Base-by-base conservation (phyloP, 1,140 invertebrate species). In the Hypsibius dujardini region DNA sequence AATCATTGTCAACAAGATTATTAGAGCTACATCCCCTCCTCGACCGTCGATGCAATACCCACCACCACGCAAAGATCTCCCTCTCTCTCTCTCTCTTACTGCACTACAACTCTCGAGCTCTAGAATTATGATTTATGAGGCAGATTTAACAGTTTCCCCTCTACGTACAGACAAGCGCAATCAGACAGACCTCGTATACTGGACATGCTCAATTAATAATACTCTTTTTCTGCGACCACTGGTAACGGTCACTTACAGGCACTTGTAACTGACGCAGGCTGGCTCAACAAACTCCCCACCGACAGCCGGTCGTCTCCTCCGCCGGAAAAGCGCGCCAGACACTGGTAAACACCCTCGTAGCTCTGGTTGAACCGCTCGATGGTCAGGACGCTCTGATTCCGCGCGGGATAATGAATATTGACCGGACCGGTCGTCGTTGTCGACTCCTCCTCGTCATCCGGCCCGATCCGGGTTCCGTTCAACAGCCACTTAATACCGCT, bases 291-390 rank as follows among this genome's bases (percentile, higher is more conserved):
- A 67, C 62, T 67, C 12, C 3, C 42, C 62, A 3, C 7, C 3
- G 3, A 3, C 50, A 7, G 7, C n/a, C 7, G 7, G 3, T 7
- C 3, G 12, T 14, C 3, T 3, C 42, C 62, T 3, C 12, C 12
- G 3, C 45, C 12, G 42, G 12, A 3, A 3, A 67, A 67, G 3
- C 42, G 12, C 12, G 62, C 62, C 7, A 67, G 62, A 42, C 62
- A 67, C 62, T 67, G 62, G 62, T 67, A 67, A 67, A 67, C 62
- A 67, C 62, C 62, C 12, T 67, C 62, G 3, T 42, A 14, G 62
- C 62, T 67, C 7, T 42, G 7, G 62, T 67, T 7, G 62, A 14
- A 42, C 42, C 42, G 7, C 62, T 67, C 62, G 42, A 67, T 67
- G 42, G 45, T 42, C 62, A 67, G 42, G 7, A 67, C 62, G 42